Conservation (phyloP, 1,140 invertebrate genomes). For the Helicoverpa zea region DNA sequence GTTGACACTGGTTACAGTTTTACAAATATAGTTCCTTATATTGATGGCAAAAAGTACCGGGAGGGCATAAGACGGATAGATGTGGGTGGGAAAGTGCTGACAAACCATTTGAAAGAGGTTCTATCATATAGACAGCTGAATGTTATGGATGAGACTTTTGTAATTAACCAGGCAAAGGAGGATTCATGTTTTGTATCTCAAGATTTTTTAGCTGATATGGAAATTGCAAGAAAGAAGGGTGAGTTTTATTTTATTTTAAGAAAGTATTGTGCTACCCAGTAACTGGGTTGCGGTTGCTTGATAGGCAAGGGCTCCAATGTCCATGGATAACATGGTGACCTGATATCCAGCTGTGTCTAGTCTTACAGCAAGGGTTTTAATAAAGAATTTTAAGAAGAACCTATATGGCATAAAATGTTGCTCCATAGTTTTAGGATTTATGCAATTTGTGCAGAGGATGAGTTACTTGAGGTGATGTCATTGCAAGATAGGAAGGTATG, state of each 20-base stretch:
- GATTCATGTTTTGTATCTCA: conserved; percentile 98
- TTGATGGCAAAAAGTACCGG: conserved; percentile 95
- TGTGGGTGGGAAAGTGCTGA: conserved; percentile 98
- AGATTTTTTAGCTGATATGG: conserved; percentile 95
- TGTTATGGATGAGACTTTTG: conserved; percentile 99
- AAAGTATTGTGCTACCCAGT: too few relatives aligned
- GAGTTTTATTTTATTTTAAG: neutral
- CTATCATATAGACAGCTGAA: conserved; percentile 98
- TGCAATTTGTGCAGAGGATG: too few relatives aligned
- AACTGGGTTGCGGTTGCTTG: too few relatives aligned
- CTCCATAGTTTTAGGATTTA: too few relatives aligned
- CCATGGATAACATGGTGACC: too few relatives aligned
- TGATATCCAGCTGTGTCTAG: too few relatives aligned
- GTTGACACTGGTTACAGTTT: conserved; percentile 98
- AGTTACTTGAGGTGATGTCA: too few relatives aligned
- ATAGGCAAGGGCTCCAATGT: too few relatives aligned
- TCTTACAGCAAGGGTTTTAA: too few relatives aligned
- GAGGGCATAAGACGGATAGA: conserved; percentile 95
- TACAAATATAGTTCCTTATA: conserved; percentile 97
- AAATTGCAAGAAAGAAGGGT: conserved; percentile 90
- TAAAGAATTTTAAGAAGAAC: too few relatives aligned
- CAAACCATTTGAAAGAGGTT: conserved; percentile 99
- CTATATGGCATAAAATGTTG: too few relatives aligned
- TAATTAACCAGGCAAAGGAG: conserved; percentile 99
- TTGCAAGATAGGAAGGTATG: too few relatives aligned